Evolutionary conservation across 2,113 vertebrate genomes (phyloP), one percentile per base, ranked within the genome.

Genomic region (Brachyhypopomus occidentalis): DNA sequence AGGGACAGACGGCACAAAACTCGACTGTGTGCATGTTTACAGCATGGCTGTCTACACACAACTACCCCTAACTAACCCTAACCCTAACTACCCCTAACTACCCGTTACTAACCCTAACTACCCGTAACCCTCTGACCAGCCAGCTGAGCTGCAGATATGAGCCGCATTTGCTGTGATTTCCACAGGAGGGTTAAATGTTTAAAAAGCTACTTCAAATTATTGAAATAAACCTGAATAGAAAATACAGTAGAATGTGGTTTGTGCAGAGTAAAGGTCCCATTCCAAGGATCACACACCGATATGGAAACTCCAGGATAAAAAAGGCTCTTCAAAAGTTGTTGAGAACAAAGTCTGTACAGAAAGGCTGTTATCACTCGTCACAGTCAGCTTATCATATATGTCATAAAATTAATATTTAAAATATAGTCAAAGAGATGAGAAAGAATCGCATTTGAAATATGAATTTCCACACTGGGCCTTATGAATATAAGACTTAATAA

Each of bases 401-500:
- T 70, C 60, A 80, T 75, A 66, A 62, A 74, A 84, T 84, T 22
- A 84, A 87, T 87, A 87, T 84, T 87, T 87, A 84, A 85, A 41
- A 58, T 72, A 70, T 70, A 85, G 84, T 73, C 75, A 80, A 78
- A 76, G 66, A 75, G 64, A 85, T 72, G 78, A 80, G 85, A 66
- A 45, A n/a, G 48, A 67, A 62, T 85, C 80, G 77, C 71, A 69
- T 83, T 76, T 84, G 81, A 87, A 87, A 85, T 83, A 87, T 87
- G 83, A 59, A 84, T 81, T 77, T 78, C 81, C 85, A 63, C 80
- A 83, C 80, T 80, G 70, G 75, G 69, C 45, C 85, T 84, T 80
- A 84, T 87, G 83, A 84, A 87, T 87, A 83, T 87, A 75, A 63
- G 83, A 87, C 85, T 75, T 87, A 80, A 84, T 87, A 84, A 83